Percentiles rank a stretch among this genome's conserved stretches.
phyloP scores from a whole-genome alignment of 2,113 vertebrate genomes.

The Bubo scandiacus region DNA sequence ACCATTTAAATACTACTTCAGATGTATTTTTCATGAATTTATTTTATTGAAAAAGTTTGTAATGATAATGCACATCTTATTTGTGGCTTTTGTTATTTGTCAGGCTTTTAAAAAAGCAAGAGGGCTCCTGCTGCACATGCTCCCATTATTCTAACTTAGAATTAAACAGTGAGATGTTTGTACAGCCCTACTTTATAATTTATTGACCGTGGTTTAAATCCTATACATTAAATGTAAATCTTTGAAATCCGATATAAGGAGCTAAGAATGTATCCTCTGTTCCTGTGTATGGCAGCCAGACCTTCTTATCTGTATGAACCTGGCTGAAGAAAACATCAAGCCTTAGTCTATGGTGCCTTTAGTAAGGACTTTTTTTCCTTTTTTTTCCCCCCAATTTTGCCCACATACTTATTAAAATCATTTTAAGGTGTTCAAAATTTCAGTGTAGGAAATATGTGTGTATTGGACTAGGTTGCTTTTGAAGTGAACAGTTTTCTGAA shows the following conservation, averaged over 20 bases:
- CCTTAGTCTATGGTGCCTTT: background rate
- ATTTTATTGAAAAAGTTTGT: constrained; percentile 47
- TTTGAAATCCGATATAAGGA: constrained; percentile 27
- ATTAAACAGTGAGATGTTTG: constrained; percentile 21
- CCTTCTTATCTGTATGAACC: background rate
- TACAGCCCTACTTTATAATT: background rate
- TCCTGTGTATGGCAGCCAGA: background rate
- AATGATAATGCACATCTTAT: background rate
- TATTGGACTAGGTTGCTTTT: background rate
- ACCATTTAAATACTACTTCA: constrained; percentile 57
- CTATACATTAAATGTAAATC: constrained; percentile 20
- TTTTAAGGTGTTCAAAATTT: background rate
- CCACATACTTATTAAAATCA: background rate
- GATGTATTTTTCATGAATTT: constrained; percentile 55
- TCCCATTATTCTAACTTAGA: constrained; percentile 13
- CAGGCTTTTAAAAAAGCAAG: background rate
- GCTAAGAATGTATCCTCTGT: constrained; percentile 32
- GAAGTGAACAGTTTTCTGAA: background rate
- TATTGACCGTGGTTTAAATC: constrained; percentile 40
- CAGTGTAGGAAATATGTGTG: background rate
- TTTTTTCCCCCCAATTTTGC: background rate
- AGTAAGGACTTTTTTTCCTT: background rate
- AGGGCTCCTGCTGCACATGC: background rate
- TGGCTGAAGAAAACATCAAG: background rate
- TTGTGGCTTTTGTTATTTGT: background rate